Conservation (phyloP, 1,140 invertebrate species). For the Neotoxoptera formosana region DNA sequence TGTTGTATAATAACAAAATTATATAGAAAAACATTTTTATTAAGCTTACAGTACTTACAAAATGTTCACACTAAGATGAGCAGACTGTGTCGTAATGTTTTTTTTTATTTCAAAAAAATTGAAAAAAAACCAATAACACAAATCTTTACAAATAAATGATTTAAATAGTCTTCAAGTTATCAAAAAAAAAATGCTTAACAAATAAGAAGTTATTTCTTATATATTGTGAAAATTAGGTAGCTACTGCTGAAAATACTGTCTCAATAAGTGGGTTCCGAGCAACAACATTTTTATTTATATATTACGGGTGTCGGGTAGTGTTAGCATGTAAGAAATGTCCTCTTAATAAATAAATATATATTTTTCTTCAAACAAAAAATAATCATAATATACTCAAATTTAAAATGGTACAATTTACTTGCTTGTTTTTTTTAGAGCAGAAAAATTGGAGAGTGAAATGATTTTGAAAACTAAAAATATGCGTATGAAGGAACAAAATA, state of each 20-base stretch:
- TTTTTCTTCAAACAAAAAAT: background rate
- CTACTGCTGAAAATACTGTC: background rate
- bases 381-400: background rate
- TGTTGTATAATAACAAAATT: no score
- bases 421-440: constrained; percentile 67
- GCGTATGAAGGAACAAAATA: constrained; percentile 82
- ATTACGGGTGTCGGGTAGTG: background rate
- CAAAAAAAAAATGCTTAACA: background rate
- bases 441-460: constrained; percentile 79
- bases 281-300: background rate
- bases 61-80: no score
- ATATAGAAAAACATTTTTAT: no score
- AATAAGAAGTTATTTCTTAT: background rate
- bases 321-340: background rate
- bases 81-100: no score
- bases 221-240: background rate
- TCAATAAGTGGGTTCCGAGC: background rate
- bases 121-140: no score
- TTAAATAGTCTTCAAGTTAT: background rate
- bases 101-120: no score
- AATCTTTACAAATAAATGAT: no score
- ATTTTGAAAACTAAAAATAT: constrained; percentile 91
- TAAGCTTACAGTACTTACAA: no score
- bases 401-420: constrained; percentile 25
- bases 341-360: background rate